A percentile compares a stretch with the other conserved stretches of the same genome.
Evolutionary conservation across 2,888 invertebrate genomes (phyloP).

Genomic region (Tromatobia lineatoria): DNA sequence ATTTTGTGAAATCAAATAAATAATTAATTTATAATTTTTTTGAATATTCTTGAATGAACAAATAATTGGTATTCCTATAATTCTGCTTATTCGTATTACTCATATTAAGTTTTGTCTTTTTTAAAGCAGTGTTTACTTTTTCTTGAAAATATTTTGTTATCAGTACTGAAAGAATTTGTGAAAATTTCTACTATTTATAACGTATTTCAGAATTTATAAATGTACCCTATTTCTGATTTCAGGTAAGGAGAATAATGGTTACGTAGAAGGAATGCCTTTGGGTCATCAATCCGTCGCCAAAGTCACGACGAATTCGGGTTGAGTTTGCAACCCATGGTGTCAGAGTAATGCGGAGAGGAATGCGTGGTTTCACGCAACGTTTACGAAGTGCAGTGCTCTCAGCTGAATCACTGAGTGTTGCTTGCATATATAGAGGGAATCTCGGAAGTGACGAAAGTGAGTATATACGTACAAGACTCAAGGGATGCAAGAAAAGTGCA

Average conservation of each 20-base stretch:
- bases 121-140: too few relatives aligned
- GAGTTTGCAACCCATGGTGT: constrained; percentile 6
- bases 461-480: constrained; percentile 37
- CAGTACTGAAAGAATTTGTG: too few relatives aligned
- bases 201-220: background rate
- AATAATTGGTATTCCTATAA: too few relatives aligned
- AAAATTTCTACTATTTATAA: too few relatives aligned
- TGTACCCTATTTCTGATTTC: constrained; percentile 26
- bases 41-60: too few relatives aligned
- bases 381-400: constrained; percentile 43
- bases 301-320: constrained; percentile 39
- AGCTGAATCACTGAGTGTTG: constrained; percentile 53
- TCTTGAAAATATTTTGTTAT: too few relatives aligned
- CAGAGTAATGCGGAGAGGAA: constrained; percentile 23
- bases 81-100: too few relatives aligned
- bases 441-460: constrained; percentile 64
- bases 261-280: constrained; percentile 44
- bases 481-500: constrained; percentile 16
- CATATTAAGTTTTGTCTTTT: too few relatives aligned
- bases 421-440: constrained; percentile 44
- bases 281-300: constrained; percentile 14
- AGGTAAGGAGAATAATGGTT: constrained; percentile 43
- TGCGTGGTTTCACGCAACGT: constrained; percentile 54
- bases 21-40: too few relatives aligned
- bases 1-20: too few relatives aligned